Base-by-base conservation (phyloP, 2,888 invertebrate species). In the Pristionchus entomophagus region DNA sequence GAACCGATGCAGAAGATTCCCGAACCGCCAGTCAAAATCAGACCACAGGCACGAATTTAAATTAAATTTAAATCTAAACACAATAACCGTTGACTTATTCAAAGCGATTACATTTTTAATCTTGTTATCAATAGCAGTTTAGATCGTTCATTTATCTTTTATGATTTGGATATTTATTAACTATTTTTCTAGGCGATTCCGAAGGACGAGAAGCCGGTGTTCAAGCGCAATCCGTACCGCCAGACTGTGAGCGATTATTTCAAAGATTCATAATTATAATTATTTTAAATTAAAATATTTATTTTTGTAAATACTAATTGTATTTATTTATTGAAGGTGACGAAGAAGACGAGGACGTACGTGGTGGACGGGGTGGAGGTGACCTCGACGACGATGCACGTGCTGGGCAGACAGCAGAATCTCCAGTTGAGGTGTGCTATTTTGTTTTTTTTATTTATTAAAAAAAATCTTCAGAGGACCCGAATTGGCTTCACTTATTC, bases 261-360 rank as follows among this genome's bases (percentile, higher is more conserved):
- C n/a, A n/a, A n/a, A n/a, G n/a, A n/a, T n/a, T n/a, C n/a, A n/a
- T n/a, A n/a, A n/a, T n/a, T n/a, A n/a, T n/a, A n/a, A n/a, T n/a
- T n/a, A n/a, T n/a, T n/a, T n/a, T n/a, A n/a, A n/a, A n/a, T n/a
- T n/a, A n/a, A n/a, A n/a, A n/a, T n/a, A n/a, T n/a, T n/a, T n/a
- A n/a, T n/a, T n/a, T n/a, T n/a, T n/a, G n/a, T n/a, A n/a, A n/a
- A n/a, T n/a, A n/a, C n/a, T n/a, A n/a, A n/a, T n/a, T n/a, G n/a
- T n/a, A n/a, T n/a, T n/a, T n/a, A n/a, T n/a, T n/a, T n/a, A n/a
- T n/a, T n/a, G n/a, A n/a, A n/a, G n/a, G 92, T 94, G 0, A 95
- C 99, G 88, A 99, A 98, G 92, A 96, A 98, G 56, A 99, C 98
- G 77, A 95, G 99, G 87, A 98, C 97, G 94, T 99, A 98, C 94